phyloP scores from a whole-genome alignment of 2,888 invertebrate species.

The Cinara cedri region DNA sequence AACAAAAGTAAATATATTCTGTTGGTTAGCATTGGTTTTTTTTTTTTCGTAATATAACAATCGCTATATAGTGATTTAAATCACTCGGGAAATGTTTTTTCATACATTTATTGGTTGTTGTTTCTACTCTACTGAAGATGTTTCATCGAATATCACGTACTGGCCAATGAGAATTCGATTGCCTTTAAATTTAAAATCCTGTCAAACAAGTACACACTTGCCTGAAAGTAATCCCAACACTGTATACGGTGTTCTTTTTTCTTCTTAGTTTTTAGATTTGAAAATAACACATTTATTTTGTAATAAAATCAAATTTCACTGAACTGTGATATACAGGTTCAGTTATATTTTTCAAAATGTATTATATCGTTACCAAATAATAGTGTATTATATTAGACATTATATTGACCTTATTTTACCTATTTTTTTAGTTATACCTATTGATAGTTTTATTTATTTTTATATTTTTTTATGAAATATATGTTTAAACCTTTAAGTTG shows the following conservation, averaged over 20 bases:
- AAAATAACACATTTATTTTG: background rate
- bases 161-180: constrained; percentile 18
- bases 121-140: constrained; percentile 27
- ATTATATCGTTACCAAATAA: too few species aligned
- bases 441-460: too few species aligned
- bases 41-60: background rate
- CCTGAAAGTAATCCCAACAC: constrained; percentile 12
- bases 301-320: background rate
- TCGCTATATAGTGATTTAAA: constrained; percentile 31
- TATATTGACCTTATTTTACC: too few species aligned
- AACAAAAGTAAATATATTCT: background rate
- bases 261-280: background rate
- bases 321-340: too few species aligned
- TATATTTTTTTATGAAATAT: too few species aligned
- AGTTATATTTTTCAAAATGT: too few species aligned
- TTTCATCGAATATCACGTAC: constrained; percentile 33
- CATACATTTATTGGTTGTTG: constrained; percentile 40
- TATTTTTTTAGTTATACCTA: too few species aligned
- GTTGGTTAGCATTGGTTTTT: background rate
- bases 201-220: background rate
- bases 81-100: constrained; percentile 18
- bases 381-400: too few species aligned
- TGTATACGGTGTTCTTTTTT: background rate
- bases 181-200: constrained; percentile 27
- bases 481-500: too few species aligned